A percentile compares a stretch with the other conserved stretches of the same genome.
Evolutionary conservation across 2,113 vertebrate genomes (phyloP).

Genomic region (Cygnus atratus): DNA sequence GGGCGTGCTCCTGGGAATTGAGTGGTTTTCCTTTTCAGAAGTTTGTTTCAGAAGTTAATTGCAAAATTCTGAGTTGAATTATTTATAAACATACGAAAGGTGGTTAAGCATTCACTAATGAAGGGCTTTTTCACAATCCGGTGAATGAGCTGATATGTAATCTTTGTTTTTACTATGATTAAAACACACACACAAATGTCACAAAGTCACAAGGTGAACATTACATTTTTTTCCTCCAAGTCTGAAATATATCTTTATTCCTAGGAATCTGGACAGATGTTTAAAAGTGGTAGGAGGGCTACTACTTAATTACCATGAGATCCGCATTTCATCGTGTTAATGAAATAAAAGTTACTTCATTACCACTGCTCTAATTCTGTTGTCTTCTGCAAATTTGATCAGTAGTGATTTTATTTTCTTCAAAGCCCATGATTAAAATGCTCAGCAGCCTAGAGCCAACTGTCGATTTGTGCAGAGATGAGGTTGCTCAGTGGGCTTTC

Average conservation of each 20-base stretch:
- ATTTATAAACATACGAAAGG: neutral
- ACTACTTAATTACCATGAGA: neutral
- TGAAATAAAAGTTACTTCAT: neutral
- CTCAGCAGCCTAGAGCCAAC: neutral
- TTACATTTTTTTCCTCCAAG: neutral
- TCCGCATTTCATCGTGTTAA: neutral
- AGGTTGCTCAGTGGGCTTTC: neutral
- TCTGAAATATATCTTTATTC: rapidly evolving
- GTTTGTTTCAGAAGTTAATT: neutral
- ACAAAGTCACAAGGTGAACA: neutral
- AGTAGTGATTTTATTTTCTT: neutral
- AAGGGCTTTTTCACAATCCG: neutral
- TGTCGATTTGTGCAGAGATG: neutral
- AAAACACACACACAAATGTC: no score
- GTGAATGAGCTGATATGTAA: rapidly evolving
- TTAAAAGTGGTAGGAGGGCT: neutral
- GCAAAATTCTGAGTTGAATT: neutral
- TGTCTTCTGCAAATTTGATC: neutral
- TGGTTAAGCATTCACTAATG: neutral
- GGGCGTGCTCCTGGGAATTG: rapidly evolving
- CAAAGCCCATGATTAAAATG: neutral
- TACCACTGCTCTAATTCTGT: neutral
- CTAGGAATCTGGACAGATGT: neutral
- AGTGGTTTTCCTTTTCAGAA: neutral
- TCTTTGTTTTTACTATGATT: neutral